phyloP scores from a whole-genome alignment of 1,140 invertebrate species.

The Linepithema humile region DNA sequence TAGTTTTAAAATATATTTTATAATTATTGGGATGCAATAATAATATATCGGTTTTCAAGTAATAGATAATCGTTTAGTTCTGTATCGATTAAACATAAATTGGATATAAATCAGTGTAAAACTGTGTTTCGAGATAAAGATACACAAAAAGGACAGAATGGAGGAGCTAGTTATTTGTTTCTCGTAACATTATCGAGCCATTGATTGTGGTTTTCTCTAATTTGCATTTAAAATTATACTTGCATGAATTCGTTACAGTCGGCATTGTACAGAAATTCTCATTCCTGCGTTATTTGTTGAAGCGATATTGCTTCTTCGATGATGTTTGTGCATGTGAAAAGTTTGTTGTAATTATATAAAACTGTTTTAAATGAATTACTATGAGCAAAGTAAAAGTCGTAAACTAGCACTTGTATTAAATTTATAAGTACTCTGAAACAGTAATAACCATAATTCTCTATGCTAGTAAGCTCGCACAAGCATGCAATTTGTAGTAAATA shows the following conservation, averaged over 20 bases:
- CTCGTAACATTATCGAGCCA: background rate
- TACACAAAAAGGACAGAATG: background rate
- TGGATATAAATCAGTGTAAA: no score
- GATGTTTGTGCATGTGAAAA: background rate
- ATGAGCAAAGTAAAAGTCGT: background rate
- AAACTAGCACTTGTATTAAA: background rate
- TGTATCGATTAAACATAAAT: background rate
- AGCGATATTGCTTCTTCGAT: constrained; percentile 1
- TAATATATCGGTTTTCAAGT: background rate
- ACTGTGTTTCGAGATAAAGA: no score
- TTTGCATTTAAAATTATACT: constrained; percentile 50
- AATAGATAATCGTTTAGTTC: constrained; percentile 12
- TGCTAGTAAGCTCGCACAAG: background rate
- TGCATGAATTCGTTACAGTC: background rate
- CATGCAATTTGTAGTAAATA: constrained; percentile 25
- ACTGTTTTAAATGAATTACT: background rate
- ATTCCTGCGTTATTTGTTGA: background rate
- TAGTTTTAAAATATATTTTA: background rate
- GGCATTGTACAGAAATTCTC: background rate
- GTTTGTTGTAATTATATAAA: constrained; percentile 14
- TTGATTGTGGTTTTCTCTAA: constrained; percentile 31
- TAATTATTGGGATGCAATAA: background rate
- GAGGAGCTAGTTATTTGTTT: background rate
- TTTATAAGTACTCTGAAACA: constrained; percentile 17
- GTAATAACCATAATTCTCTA: constrained; percentile 40